phyloP scores from a whole-genome alignment of 2,113 vertebrate species.

The Hipposideros armiger region DNA sequence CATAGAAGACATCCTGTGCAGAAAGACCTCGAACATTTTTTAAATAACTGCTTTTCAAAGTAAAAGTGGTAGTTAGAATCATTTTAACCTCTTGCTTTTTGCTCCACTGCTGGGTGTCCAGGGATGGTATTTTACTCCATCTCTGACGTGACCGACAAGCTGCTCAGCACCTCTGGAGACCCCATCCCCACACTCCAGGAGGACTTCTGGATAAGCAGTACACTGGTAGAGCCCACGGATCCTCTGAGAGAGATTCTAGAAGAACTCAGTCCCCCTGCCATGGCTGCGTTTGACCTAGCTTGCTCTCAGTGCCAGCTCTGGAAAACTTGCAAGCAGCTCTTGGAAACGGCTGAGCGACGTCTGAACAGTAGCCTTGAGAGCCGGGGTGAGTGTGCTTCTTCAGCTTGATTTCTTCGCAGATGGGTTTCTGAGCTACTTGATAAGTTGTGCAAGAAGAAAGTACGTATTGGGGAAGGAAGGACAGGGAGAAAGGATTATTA shows the following conservation, averaged over 20 bases:
- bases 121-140: constrained; percentile 99
- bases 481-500: background rate
- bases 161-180: constrained; percentile 91
- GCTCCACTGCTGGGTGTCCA: constrained; percentile 75
- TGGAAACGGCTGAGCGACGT: constrained; percentile 95
- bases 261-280: constrained; percentile 93
- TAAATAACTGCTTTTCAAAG: background rate
- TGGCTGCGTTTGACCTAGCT: constrained; percentile 98
- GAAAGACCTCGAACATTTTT: background rate
- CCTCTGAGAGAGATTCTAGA: constrained; percentile 89
- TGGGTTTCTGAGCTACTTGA: background rate
- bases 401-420: background rate
- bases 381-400: constrained; percentile 86
- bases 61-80: background rate
- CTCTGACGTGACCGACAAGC: constrained; percentile 96
- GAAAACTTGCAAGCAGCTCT: constrained; percentile 97
- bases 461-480: background rate
- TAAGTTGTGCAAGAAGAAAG: background rate
- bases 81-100: constrained; percentile 56
- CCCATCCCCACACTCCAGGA: constrained; percentile 93
- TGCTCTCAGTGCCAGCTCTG: constrained; percentile 96
- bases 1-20: background rate
- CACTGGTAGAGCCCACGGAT: constrained; percentile 86
- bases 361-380: constrained; percentile 90
- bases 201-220: constrained; percentile 92